A percentile compares a stretch with the other conserved stretches of the same genome.
phyloP scores from a whole-genome alignment of 2,113 vertebrate genomes.

The Halichoeres trimaculatus region DNA sequence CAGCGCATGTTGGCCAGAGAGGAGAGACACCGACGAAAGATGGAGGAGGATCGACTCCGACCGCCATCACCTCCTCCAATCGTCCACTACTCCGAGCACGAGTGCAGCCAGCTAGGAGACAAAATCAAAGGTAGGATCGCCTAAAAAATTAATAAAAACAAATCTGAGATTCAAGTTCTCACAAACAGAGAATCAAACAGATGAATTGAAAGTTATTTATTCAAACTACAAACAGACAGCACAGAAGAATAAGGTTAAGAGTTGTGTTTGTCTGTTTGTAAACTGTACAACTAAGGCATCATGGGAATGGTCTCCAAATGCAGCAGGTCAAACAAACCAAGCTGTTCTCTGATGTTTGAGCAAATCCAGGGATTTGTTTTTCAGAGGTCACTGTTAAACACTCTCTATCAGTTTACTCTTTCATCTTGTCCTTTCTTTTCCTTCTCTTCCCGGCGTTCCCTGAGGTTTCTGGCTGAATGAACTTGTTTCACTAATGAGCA shows the following conservation, averaged over 20 bases:
- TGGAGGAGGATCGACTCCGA: constrained; percentile 90
- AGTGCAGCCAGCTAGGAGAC: constrained; percentile 92
- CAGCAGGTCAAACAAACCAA: constrained; percentile 27
- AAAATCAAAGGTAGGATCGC: constrained; percentile 91
- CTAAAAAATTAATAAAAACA: not conserved
- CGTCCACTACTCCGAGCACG: constrained; percentile 95
- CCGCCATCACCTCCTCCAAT: constrained; percentile 93
- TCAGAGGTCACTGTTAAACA: constrained; percentile 37
- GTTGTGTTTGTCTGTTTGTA: not conserved
- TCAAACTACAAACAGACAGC: constrained; percentile 1
- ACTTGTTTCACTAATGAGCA: constrained; percentile 72
- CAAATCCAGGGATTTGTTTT: constrained; percentile 41
- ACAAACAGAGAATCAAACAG: not conserved
- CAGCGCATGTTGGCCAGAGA: constrained; percentile 95
- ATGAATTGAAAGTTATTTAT: not conserved
- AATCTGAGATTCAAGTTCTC: not conserved
- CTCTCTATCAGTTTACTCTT: constrained; percentile 33
- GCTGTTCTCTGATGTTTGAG: constrained; percentile 26
- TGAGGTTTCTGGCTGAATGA: constrained; percentile 63
- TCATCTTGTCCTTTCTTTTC: constrained; percentile 18
- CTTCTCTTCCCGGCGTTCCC: constrained; percentile 11
- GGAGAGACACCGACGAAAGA: constrained; percentile 90
- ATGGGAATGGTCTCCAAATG: constrained; percentile 20
- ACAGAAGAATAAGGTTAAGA: not conserved
- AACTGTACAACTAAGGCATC: not conserved